A percentile compares a stretch with the other conserved stretches of the same genome.
These are phyloP conservation scores for Cephalotes varians DNA, from an alignment of 2,888 invertebrate genomes.

Conservation along the genomic window DNA sequence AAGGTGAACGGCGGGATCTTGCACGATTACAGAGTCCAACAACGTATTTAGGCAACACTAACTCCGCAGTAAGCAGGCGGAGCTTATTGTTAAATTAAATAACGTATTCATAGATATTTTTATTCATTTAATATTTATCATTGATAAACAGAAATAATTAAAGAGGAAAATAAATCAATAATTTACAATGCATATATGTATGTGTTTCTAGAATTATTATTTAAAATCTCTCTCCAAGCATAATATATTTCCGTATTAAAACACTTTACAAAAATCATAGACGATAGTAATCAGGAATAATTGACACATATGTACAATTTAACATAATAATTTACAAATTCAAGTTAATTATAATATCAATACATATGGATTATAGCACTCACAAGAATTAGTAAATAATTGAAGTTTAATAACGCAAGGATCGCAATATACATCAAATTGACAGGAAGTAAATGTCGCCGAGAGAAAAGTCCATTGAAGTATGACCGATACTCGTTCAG, in stretches of 20 bases:
- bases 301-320: neutral
- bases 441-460: neutral
- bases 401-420: neutral
- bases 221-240: neutral
- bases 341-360: too few species aligned
- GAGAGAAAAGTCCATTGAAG: constrained; percentile 31
- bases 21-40: constrained; percentile 66
- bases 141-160: neutral
- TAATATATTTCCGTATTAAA: neutral
- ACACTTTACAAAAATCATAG: neutral
- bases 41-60: constrained; percentile 45
- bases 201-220: neutral
- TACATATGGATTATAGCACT: neutral
- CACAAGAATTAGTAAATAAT: neutral
- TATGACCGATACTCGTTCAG: constrained; percentile 82
- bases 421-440: neutral
- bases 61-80: neutral
- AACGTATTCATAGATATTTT: neutral
- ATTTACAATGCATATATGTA: neutral
- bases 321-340: neutral
- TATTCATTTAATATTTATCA: neutral
- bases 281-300: too few species aligned
- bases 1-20: constrained; percentile 81
- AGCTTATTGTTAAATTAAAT: constrained; percentile 2
- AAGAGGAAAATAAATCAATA: neutral